Base-by-base conservation (phyloP, 2,888 invertebrate genomes). In the Amorpha juglandis region DNA sequence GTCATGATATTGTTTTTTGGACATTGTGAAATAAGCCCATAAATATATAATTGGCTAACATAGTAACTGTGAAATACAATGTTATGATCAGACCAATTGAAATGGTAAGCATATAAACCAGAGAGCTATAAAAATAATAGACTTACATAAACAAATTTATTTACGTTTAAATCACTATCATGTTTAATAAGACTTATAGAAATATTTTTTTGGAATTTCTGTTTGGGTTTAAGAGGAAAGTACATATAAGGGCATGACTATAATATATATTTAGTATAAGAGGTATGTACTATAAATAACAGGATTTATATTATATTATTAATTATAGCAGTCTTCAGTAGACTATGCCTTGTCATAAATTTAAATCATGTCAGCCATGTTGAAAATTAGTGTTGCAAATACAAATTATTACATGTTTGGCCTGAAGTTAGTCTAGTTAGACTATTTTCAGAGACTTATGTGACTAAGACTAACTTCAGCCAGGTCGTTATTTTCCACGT, bases 81-180 rank as follows among this genome's bases (percentile, higher is more conserved):
- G 8, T 27, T 19, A 58, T 58, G 58, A 58, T 19, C 58, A 58
- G 55, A 55, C 16, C n/a, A 38, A 3, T 42, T 11, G 12, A 58
- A 19, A 58, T 14, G 16, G 1, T 16, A 55, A 16, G n/a, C n/a
- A 55, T n/a, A 33, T 33, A 55, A 35, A 8, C 19, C 38, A 58
- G 42, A 58, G 58, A 58, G 58, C 19, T 12, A 42, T 42, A 58
- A n/a, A 12, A 55, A 55, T n/a, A 27, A 16, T 38, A 8, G 35
- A n/a, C 27, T 33, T 33, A 12, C 1, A 58, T 38, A 58, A 16
- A 58, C 42, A 2, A 16, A 19, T 50, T 7, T 7, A 14, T 16
- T 16, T 16, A 16, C 6, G 1, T 0, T 16, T 16, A 16, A 16
- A 7, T 48, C 6, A 7, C 27, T 48, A 48, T 48, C 16, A 48